Evolutionary conservation across 2,113 vertebrate species (phyloP).

Genomic region (Tiliqua scincoides): DNA sequence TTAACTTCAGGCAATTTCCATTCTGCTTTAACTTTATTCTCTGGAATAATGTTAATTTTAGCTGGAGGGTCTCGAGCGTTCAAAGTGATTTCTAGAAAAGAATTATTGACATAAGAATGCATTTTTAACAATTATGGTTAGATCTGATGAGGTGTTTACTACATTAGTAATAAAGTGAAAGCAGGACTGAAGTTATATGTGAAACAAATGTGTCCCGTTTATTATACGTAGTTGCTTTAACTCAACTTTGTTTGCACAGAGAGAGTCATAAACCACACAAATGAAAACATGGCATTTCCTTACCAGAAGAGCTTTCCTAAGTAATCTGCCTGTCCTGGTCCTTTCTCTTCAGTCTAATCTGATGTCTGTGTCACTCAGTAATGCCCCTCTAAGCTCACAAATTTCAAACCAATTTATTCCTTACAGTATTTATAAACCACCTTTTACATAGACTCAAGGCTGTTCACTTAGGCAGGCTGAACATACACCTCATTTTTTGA

Average conservation of each 20-base stretch:
- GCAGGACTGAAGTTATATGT: neutral
- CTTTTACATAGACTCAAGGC: too few relatives aligned
- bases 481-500: too few relatives aligned
- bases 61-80: conserved; percentile 82
- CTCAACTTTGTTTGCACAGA: neutral
- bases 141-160: neutral
- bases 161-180: neutral
- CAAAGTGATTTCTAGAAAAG: conserved; percentile 85
- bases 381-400: neutral
- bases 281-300: neutral
- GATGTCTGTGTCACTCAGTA: neutral
- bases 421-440: too few relatives aligned
- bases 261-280: neutral
- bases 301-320: neutral
- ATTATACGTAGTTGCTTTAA: neutral
- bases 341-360: neutral
- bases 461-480: too few relatives aligned
- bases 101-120: conserved; percentile 15
- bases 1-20: conserved; percentile 88
- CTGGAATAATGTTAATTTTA: conserved; percentile 84
- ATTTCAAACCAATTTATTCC: neutral
- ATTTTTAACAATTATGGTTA: neutral
- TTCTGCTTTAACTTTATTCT: conserved; percentile 82
- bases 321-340: neutral
- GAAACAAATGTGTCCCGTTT: neutral